A percentile compares a stretch with the other conserved stretches of the same genome.
Conservation (phyloP, 2,888 invertebrate species). For the Lysandra coridon region DNA sequence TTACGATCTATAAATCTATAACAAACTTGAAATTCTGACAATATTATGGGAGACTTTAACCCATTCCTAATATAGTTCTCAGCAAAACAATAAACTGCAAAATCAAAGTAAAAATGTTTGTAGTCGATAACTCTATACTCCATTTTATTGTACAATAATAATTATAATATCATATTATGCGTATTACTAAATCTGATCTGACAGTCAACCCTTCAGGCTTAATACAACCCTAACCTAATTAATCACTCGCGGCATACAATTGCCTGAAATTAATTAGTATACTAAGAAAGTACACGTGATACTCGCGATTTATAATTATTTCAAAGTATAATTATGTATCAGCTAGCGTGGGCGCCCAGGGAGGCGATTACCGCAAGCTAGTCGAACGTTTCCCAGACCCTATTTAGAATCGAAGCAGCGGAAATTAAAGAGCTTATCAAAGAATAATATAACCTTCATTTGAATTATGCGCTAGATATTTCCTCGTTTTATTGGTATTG, state of each 20-base stretch:
- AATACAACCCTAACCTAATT: slow-evolving; percentile 7
- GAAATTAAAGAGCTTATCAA: slow-evolving; percentile 31
- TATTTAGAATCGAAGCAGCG: slow-evolving; percentile 24
- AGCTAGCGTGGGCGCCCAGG: slow-evolving; percentile 12
- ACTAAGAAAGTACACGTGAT: background rate
- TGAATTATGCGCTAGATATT: slow-evolving; percentile 21
- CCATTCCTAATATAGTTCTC: background rate
- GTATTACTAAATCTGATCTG: background rate
- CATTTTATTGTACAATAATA: background rate
- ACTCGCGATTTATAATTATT: slow-evolving; percentile 10
- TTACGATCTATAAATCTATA: background rate
- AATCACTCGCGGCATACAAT: slow-evolving; percentile 4
- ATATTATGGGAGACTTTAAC: background rate
- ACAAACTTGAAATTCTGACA: background rate
- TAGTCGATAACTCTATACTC: background rate
- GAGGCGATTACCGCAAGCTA: slow-evolving; percentile 25
- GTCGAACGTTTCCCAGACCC: slow-evolving; percentile 16
- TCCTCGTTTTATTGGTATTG: background rate
- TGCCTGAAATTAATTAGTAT: background rate
- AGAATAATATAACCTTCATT: slow-evolving; percentile 27
- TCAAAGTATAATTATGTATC: slow-evolving; percentile 19
- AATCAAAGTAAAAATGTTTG: background rate
- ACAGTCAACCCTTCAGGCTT: background rate
- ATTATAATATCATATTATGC: background rate
- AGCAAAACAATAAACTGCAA: background rate